A percentile compares a stretch with the other conserved stretches of the same genome.
phyloP scores from a whole-genome alignment of 2,113 vertebrate genomes.

The Heliornis fulica region DNA sequence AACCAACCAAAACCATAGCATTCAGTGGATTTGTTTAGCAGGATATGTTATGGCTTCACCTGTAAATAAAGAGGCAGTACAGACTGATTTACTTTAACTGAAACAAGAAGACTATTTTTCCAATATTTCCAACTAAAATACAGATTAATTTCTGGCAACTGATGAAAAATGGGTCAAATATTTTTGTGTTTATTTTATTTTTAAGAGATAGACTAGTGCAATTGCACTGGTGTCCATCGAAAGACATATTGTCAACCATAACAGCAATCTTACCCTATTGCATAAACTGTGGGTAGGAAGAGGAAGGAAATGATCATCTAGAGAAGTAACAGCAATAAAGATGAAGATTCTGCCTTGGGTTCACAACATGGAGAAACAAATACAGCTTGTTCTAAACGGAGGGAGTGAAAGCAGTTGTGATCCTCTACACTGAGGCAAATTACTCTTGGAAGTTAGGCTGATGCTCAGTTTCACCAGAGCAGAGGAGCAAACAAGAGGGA shows the following conservation, averaged over 20 bases:
- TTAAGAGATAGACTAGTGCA: not conserved
- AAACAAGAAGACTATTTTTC: not conserved
- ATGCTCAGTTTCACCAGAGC: not conserved
- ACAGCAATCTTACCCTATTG: not conserved
- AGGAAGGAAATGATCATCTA: conserved; percentile 12
- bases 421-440: not conserved
- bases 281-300: not conserved
- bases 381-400: not conserved
- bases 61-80: not conserved
- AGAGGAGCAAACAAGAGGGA: not conserved
- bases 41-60: not conserved
- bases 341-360: not conserved
- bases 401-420: not conserved
- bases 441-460: not conserved
- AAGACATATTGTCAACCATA: not conserved
- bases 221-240: not conserved
- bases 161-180: not conserved
- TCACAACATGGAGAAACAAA: not conserved
- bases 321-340: not conserved
- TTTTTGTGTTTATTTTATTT: not conserved
- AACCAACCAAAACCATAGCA: not conserved
- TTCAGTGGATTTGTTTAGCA: not conserved
- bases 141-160: not conserved
- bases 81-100: not conserved
- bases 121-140: not conserved